Base-by-base conservation (phyloP, 2,888 invertebrate genomes). In the Eubasilissa splendida region DNA sequence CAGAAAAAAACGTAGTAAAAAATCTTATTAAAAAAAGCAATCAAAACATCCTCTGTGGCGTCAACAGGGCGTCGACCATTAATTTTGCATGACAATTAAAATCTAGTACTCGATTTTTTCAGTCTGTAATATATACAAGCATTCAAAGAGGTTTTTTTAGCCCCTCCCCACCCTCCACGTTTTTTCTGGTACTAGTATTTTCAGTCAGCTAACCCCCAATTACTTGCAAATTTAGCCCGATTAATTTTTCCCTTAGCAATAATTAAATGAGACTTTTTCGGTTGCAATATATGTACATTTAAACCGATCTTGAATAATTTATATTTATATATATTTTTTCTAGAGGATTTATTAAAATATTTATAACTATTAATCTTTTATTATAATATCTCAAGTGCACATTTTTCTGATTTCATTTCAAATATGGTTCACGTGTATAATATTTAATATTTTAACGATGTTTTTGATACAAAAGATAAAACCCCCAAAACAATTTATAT, bases 41-140 rank as follows among this genome's bases (percentile, higher is more conserved):
- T 82, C 81, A 81, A 84, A 84, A 84, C 83, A 84, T 82, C 77
- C 77, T 79, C 77, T 65, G 75, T 65, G 75, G 70, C 79, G 80
- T 80, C 79, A 80, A 82, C 76, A 42, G 76, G 78, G 80, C 56
- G 76, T 70, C 54, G 65, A 60, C 78, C 82, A 84, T 82, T 82
- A 84, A 82, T 84, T 84, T 82, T 84, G 84, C 84, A 84, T 84
- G 76, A 84, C 84, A 84, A 84, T 84, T 82, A 82, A 84, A 76
- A 76, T 59, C 65, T 74, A 76, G 75, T 75, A 68, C 76, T 68
- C 60, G 54, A 63, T 75, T 79, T 79, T 59, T 77, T 53, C 33
- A 10, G 68, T 66, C 59, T 66, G 79, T 79, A 79, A 79, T 79
- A 59, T 79, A 79, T 79, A 79, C 68, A 75, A 68, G 74, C 63